These are phyloP conservation scores for Bursaphelenchus okinawaensis DNA, from an alignment of 2,888 invertebrate genomes.

Conservation along the genomic window DNA sequence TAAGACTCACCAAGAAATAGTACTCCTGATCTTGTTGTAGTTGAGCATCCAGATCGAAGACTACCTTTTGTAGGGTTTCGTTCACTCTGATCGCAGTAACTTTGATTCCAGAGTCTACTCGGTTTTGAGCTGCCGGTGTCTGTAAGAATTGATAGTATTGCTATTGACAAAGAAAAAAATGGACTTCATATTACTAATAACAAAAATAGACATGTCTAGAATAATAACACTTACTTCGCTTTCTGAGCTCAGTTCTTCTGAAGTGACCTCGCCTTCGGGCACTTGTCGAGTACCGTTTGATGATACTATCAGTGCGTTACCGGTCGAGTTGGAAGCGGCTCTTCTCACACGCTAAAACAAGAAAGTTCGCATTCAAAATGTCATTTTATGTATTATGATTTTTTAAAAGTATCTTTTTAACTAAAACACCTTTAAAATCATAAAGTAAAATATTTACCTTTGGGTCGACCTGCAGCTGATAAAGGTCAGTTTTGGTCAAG, in stretches of 20 bases:
- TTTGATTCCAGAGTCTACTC: slow-evolving; percentile 23
- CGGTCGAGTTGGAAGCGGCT: slow-evolving; percentile 2
- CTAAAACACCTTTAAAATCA: no score
- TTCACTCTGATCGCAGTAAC: slow-evolving; percentile 20
- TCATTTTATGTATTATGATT: background rate
- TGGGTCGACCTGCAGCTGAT: slow-evolving; percentile 11
- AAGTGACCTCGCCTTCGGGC: background rate
- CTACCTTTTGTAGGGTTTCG: slow-evolving; percentile 42
- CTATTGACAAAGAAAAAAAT: no score
- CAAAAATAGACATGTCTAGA: background rate
- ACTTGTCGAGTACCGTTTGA: slow-evolving; percentile 8
- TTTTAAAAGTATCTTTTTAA: no score
- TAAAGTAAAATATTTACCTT: no score
- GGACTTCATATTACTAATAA: background rate
- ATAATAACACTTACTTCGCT: background rate
- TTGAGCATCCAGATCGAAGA: slow-evolving; percentile 36
- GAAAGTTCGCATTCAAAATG: background rate
- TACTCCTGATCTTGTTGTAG: slow-evolving; percentile 32
- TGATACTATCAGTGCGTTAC: slow-evolving; percentile 6
- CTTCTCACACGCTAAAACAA: slow-evolving; percentile 13
- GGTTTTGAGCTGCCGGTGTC: slow-evolving; percentile 4
- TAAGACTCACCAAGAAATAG: slow-evolving; percentile 26
- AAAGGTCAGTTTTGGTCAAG: slow-evolving; percentile 14
- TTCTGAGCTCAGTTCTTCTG: background rate
- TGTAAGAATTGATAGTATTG: no score